Evolutionary conservation across 1,140 invertebrate species (phyloP).

Genomic region (Neoseiulus cucumeris): DNA sequence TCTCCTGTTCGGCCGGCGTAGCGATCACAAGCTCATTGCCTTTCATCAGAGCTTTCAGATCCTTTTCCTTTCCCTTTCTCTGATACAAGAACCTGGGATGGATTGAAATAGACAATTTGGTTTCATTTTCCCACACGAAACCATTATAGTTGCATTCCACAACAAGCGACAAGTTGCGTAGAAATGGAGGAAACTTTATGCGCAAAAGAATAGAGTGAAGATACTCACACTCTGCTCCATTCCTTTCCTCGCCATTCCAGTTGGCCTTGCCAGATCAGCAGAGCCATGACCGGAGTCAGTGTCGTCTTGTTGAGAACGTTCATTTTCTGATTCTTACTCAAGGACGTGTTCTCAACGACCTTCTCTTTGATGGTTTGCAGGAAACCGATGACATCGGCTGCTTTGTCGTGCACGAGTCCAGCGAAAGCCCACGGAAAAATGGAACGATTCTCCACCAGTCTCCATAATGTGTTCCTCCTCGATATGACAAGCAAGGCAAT

Average conservation of each 20-base stretch:
- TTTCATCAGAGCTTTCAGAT: background rate
- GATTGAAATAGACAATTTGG: no score
- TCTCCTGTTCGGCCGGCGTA: background rate
- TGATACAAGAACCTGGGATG: background rate
- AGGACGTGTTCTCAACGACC: background rate
- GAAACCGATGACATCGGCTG: background rate
- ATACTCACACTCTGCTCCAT: background rate
- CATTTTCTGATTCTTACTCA: constrained; percentile 5
- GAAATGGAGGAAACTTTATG: no score
- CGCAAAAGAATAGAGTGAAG: no score
- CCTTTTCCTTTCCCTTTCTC: background rate
- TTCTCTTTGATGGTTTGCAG: background rate
- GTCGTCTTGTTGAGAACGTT: background rate
- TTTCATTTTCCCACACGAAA: no score
- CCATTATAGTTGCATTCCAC: no score
- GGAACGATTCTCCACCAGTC: background rate
- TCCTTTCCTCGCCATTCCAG: constrained; percentile 5
- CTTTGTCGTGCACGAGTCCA: background rate
- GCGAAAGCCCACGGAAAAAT: constrained; percentile 1
- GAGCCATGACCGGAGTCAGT: background rate
- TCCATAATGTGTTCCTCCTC: background rate
- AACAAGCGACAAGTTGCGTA: no score
- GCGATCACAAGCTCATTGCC: background rate
- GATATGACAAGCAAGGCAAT: constrained; percentile 1
- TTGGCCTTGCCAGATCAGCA: background rate